Base-by-base conservation (phyloP, 2,888 invertebrate species). In the Homarus gammarus region DNA sequence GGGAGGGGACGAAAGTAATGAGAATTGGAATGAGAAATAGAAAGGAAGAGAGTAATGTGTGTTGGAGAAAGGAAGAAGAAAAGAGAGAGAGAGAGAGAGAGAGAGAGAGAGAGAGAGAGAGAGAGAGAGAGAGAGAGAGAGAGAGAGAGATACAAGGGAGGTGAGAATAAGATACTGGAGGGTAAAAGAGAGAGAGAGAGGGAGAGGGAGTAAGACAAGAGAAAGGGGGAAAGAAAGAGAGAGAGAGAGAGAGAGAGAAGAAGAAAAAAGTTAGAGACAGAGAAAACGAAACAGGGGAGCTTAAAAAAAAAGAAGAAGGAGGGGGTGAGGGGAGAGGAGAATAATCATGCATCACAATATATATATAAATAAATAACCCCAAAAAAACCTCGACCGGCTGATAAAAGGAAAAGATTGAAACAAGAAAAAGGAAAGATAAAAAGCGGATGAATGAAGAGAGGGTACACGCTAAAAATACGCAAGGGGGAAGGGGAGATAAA, bases 401-500 rank as follows among this genome's bases (percentile, higher is more conserved):
- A 75, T 40, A 27, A 75, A 75, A 75, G 27, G 44, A 27, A 61
- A 56, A 27, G 61, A 81, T 33, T 18, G 61, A 36, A 27, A 56
- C 18, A 61, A 81, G 64, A 56, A 56, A 81, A 61, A 61, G 22
- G 22, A 61, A 81, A 56, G 22, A 33, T 6, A 61, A 10, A 38
- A 12, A 40, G 56, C 61, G 49, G 61, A 84, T 75, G 64, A 75
- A 77, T 84, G 84, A 70, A 83, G 70, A 49, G 72, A 72, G 83
- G 83, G 51, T 51, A 68, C 68, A 40, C 68, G 27, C 31, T 40
- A 56, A 84, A 84, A 84, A 75, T 75, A 73, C 73, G 64, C 22
- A 73, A 56, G 75, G 75, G 75, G 84, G 64, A 75, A 75, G 84
- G 75, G 84, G 84, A 64, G 75, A 75, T 75, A 84, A 84, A 84